These are phyloP conservation scores for Dasysyrphus albostriatus DNA, from an alignment of 2,888 invertebrate species.

Conservation along the genomic window DNA sequence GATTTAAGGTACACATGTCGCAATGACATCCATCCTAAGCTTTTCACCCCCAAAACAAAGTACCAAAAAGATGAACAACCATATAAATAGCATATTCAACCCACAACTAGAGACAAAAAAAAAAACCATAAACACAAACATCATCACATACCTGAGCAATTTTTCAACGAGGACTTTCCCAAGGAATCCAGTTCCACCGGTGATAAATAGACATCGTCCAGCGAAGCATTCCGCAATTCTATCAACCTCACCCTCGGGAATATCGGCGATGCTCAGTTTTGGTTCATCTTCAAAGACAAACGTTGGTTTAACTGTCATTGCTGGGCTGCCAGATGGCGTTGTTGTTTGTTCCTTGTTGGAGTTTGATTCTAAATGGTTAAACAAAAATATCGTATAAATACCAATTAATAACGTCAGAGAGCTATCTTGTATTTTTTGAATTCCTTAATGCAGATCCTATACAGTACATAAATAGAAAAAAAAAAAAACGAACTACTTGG, in stretches of 20 bases:
- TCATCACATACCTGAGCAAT: slow-evolving; percentile 81
- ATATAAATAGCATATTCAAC: slow-evolving; percentile 77
- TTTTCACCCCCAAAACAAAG: slow-evolving; percentile 34
- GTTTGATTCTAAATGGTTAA: slow-evolving; percentile 42
- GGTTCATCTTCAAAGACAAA: slow-evolving; percentile 80
- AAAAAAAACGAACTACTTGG: slow-evolving; percentile 5
- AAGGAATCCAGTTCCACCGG: slow-evolving; percentile 84
- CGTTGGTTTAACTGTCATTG: slow-evolving; percentile 81
- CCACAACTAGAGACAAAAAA: background rate
- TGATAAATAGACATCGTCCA: slow-evolving; percentile 82
- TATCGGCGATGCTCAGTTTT: slow-evolving; percentile 77
- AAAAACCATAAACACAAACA: background rate
- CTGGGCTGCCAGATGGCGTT: slow-evolving; percentile 16
- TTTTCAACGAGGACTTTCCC: slow-evolving; percentile 84
- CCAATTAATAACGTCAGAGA: slow-evolving; percentile 30
- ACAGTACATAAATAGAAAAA: background rate
- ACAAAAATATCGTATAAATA: slow-evolving; percentile 18
- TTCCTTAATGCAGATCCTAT: background rate
- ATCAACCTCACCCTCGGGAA: slow-evolving; percentile 80
- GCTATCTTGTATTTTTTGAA: background rate
- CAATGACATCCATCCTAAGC: slow-evolving; percentile 65
- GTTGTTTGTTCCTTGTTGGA: slow-evolving; percentile 8
- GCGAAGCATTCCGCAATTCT: slow-evolving; percentile 82
- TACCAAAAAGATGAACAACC: slow-evolving; percentile 87
- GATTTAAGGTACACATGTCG: slow-evolving; percentile 72